These are phyloP conservation scores for Rhinoraja longicauda DNA, from an alignment of 2,797 vertebrate species.

Conservation along the genomic window DNA sequence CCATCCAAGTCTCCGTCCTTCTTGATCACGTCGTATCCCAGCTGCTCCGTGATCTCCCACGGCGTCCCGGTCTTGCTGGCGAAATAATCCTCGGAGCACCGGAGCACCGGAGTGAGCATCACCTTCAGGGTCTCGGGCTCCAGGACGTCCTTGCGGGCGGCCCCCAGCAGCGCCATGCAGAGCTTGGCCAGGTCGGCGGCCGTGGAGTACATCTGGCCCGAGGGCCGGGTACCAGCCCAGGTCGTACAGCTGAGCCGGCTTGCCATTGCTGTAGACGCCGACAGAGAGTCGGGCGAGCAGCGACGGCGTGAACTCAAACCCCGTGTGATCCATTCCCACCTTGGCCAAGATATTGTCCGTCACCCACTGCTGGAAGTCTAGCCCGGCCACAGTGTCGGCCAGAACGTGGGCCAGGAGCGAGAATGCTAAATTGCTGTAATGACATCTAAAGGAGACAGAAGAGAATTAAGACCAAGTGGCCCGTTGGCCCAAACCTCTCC, in stretches of 20 bases:
- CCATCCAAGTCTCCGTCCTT: conserved; percentile 91
- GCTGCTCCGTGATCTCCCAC: conserved; percentile 83
- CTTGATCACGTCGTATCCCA: conserved; percentile 75
- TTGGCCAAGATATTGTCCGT: conserved; percentile 77
- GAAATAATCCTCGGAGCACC: conserved; percentile 80
- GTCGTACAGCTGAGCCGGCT: conserved; percentile 79
- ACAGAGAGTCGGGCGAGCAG: conserved; percentile 74
- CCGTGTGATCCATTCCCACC: conserved; percentile 85
- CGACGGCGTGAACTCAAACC: conserved; percentile 70
- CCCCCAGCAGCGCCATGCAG: conserved; percentile 75
- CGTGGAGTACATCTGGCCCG: conserved; percentile 92
- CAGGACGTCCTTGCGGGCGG: conserved; percentile 69
- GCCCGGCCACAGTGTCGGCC: conserved; percentile 64
- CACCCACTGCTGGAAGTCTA: conserved; percentile 84
- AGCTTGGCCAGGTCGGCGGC: conserved; percentile 84
- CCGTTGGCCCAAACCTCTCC: too few relatives aligned
- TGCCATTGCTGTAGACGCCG: conserved; percentile 77
- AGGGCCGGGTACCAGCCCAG: conserved; percentile 90
- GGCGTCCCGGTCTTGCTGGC: conserved; percentile 85
- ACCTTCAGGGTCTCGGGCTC: conserved; percentile 77
- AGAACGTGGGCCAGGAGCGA: conserved; percentile 83
- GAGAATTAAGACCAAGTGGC: too few relatives aligned
- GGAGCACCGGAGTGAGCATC: conserved; percentile 78
- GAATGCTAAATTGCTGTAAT: conserved; percentile 91
- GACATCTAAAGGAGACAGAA: conserved; percentile 67